These are phyloP conservation scores for Lepidostoma basale DNA, from an alignment of 1,140 invertebrate species.

Conservation along the genomic window DNA sequence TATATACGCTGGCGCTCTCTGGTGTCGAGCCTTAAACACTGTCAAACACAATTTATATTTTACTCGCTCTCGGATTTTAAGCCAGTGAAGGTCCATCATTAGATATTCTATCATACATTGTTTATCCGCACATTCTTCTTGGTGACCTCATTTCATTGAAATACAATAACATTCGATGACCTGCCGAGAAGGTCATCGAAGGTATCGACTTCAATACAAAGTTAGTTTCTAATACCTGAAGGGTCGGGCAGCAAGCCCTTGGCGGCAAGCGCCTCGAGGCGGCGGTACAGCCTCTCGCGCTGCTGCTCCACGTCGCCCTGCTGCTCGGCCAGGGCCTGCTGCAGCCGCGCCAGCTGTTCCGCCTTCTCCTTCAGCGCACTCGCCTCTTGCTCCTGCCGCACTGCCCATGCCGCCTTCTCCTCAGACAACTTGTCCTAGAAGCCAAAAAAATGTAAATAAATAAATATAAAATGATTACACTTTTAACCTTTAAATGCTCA, in stretches of 20 bases:
- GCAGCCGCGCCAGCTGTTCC: constrained; percentile 51
- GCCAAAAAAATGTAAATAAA: neutral
- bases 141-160: no score
- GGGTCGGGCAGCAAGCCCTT: constrained; percentile 66
- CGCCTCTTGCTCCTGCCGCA: constrained; percentile 56
- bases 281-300: constrained; percentile 82
- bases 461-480: constrained; percentile 59
- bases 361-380: constrained; percentile 33
- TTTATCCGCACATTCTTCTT: no score
- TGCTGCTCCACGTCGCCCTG: constrained; percentile 85
- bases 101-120: no score
- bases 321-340: constrained; percentile 65
- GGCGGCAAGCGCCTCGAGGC: constrained; percentile 77
- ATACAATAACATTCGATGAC: no score
- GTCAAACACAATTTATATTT: no score
- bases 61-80: no score
- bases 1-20: no score
- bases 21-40: no score
- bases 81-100: no score
- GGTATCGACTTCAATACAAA: no score
- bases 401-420: constrained; percentile 79
- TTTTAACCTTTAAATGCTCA: no score
- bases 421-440: constrained; percentile 77
- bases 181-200: no score
- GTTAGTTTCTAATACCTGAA: constrained; percentile 1